Base-by-base conservation (phyloP, 2,797 vertebrate genomes). In the Coracias cyanogaster region DNA sequence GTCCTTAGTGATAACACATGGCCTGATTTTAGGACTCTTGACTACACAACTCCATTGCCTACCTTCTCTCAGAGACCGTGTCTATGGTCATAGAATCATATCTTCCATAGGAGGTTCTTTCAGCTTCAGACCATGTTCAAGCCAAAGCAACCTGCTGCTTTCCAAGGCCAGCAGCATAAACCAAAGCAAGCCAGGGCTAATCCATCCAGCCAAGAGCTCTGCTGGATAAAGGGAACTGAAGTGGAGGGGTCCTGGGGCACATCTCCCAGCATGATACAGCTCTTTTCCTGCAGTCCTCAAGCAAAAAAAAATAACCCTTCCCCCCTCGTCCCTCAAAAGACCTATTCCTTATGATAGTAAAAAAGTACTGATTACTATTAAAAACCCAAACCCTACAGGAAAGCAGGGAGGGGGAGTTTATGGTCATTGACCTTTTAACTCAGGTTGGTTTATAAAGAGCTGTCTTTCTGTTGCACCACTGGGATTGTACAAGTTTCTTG, bases 371-470 rank as follows among this genome's bases (percentile, higher is more conserved):
- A 95, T 92, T 93, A n/a, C 94, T 92, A 70, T 90, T 91, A 90
- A 94, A 92, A 95, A 61, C 91, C 49, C 31, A 91, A 96, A 80
- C 51, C 81, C 91, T 93, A 66, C 88, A 94, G 97, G 95, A 94
- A 93, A 89, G 49, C 26, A 89, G 80, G 72, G 87, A 83, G 91
- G 89, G 64, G 20, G 86, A 88, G 61, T 96, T 96, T 95, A 85
- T 91, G 90, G 92, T 70, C 72, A 87, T 88, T 95, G 96, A 97
- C 94, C 96, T 97, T 97, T 97, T 95, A 94, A 97, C 96, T 97
- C 86, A 95, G 86, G 90, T 92, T 89, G 93, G 96, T 96, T 98
- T 96, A 98, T 93, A 95, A 95, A 96, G 94, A 96, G 94, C 95
- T 95, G 95, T 97, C 87, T 97, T 95, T 97, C 77, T 96, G 95